A percentile compares a stretch with the other conserved stretches of the same genome.
phyloP scores from a whole-genome alignment of 1,140 invertebrate genomes.

The Nomia melanderi region DNA sequence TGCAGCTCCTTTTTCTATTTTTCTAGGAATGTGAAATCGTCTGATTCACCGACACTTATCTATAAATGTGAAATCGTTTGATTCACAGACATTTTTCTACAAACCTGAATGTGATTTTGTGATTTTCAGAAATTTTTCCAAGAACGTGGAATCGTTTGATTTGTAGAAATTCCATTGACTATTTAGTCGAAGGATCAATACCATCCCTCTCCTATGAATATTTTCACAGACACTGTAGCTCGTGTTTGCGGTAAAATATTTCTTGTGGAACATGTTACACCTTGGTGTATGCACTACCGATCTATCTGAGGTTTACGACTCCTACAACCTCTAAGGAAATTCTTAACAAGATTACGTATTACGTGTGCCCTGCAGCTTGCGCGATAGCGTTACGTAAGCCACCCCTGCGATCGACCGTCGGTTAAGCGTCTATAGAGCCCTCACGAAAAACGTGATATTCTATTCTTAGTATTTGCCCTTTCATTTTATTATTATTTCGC shows the following conservation, averaged over 20 bases:
- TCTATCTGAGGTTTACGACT: conserved; percentile 1
- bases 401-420: conserved; percentile 13
- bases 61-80: no score
- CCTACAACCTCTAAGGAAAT: conserved; percentile 20
- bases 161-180: no score
- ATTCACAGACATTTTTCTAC: no score
- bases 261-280: neutral
- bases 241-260: neutral
- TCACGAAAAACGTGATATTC: neutral
- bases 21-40: no score
- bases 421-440: neutral
- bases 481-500: neutral
- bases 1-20: neutral
- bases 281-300: neutral
- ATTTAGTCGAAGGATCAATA: no score
- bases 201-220: no score
- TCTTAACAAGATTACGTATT: conserved; percentile 48
- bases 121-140: no score
- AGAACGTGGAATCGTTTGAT: no score
- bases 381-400: conserved; percentile 39
- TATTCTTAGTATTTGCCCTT: neutral
- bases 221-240: no score
- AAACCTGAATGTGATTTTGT: no score
- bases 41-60: no score
- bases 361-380: conserved; percentile 8